Conservation (phyloP, 2,888 invertebrate genomes). For the Meta bourneti region DNA sequence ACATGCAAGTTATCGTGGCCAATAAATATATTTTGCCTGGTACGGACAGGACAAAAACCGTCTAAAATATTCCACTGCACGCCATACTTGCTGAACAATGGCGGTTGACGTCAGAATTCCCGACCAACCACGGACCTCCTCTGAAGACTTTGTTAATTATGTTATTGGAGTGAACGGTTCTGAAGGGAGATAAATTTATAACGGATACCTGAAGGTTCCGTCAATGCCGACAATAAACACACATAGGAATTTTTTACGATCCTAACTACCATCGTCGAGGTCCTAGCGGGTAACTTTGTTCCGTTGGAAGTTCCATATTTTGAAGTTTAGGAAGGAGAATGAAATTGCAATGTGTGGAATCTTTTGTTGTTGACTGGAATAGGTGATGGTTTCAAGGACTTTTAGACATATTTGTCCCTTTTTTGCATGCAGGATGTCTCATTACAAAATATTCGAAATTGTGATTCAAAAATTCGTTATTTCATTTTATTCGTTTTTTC, state of each 20-base stretch:
- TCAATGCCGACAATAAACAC: conserved; percentile 25
- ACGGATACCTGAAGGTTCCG: conserved; percentile 37
- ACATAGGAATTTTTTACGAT: background rate
- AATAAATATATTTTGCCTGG: conserved; percentile 65
- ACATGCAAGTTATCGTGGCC: conserved; percentile 64
- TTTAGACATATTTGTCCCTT: no score
- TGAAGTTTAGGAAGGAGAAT: no score
- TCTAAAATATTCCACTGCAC: conserved; percentile 48
- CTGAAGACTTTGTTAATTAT: conserved; percentile 34
- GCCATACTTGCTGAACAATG: conserved; percentile 53
- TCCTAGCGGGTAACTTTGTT: background rate
- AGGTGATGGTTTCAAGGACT: no score
- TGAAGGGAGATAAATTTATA: conserved; percentile 23
- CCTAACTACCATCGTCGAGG: background rate
- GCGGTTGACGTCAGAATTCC: conserved; percentile 38
- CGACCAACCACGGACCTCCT: conserved; percentile 28
- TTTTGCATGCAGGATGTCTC: no score
- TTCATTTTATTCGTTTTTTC: no score
- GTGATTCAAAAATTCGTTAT: no score
- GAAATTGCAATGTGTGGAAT: no score
- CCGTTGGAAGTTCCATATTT: no score
- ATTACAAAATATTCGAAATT: no score
- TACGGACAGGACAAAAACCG: conserved; percentile 68
- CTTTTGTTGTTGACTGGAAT: no score
- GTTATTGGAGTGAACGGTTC: background rate